These are phyloP conservation scores for Pherbina coryleti DNA, from an alignment of 2,888 invertebrate genomes.

Conservation along the genomic window DNA sequence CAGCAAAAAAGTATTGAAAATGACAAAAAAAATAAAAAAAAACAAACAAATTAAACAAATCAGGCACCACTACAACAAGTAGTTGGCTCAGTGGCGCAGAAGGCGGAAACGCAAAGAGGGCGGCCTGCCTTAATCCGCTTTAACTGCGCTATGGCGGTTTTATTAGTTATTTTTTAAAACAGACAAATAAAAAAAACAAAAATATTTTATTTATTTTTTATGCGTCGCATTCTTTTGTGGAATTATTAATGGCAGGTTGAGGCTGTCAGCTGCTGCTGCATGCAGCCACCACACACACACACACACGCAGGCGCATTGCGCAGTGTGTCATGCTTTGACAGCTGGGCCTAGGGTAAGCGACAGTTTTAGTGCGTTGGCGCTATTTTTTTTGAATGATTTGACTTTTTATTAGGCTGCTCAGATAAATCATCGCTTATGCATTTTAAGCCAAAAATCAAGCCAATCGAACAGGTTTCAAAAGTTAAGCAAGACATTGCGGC, in stretches of 20 bases:
- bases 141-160: neutral
- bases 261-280: slow-evolving; percentile 24
- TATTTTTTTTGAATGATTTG: slow-evolving; percentile 23
- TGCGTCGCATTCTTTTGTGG: neutral
- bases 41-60: neutral
- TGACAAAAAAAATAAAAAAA: neutral
- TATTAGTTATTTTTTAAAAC: neutral
- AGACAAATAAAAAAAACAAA: no score
- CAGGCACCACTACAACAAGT: neutral
- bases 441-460: slow-evolving; percentile 15
- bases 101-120: neutral
- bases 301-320: neutral
- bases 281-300: neutral
- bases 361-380: slow-evolving; percentile 37
- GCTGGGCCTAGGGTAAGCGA: slow-evolving; percentile 25
- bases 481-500: neutral
- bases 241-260: slow-evolving; percentile 35
- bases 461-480: slow-evolving; percentile 24
- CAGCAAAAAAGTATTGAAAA: neutral
- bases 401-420: slow-evolving; percentile 4
- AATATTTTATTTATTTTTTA: no score
- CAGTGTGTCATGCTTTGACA: slow-evolving; percentile 17
- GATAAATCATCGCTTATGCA: slow-evolving; percentile 24
- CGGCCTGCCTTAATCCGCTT: neutral
- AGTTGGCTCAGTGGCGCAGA: neutral